These are phyloP conservation scores for Aphaenogaster ashmeadi DNA, from an alignment of 1,140 invertebrate species.

Conservation along the genomic window DNA sequence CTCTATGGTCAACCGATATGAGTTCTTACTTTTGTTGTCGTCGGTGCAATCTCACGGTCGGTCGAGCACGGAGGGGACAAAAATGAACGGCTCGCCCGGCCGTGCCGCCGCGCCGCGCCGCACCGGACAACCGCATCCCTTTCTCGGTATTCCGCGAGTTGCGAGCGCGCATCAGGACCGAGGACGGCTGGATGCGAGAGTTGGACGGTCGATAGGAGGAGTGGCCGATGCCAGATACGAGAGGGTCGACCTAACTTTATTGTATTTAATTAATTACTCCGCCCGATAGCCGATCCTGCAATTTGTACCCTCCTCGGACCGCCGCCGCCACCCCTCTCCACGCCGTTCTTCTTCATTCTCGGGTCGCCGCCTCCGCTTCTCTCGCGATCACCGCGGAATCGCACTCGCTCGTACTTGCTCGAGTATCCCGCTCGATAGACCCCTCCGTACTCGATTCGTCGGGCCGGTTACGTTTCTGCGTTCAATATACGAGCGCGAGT, in stretches of 20 bases:
- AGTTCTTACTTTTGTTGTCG: constrained; percentile 23
- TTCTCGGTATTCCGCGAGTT: constrained; percentile 72
- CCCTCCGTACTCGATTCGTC: constrained; percentile 33
- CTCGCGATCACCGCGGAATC: constrained; percentile 57
- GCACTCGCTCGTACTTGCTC: constrained; percentile 23
- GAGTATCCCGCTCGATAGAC: constrained; percentile 21
- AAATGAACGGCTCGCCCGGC: constrained; percentile 57
- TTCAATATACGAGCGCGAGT: neutral
- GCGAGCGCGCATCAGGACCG: constrained; percentile 66
- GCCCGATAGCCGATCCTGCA: constrained; percentile 80
- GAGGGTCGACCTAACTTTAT: constrained; percentile 82
- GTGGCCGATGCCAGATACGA: constrained; percentile 81
- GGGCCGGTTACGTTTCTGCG: neutral
- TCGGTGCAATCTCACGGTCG: constrained; percentile 59
- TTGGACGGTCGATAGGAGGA: constrained; percentile 78
- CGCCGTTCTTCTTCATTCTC: constrained; percentile 32
- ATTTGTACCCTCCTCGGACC: constrained; percentile 77
- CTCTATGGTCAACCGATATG: neutral
- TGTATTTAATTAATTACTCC: constrained; percentile 84
- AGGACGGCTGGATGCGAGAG: constrained; percentile 64
- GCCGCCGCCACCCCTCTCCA: constrained; percentile 29
- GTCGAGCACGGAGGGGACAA: constrained; percentile 52
- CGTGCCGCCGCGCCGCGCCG: neutral
- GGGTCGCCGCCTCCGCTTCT: constrained; percentile 65
- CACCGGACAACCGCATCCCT: constrained; percentile 43